These are phyloP conservation scores for Drosophila takahashii DNA, from an alignment of 1,140 invertebrate genomes.

Conservation along the genomic window DNA sequence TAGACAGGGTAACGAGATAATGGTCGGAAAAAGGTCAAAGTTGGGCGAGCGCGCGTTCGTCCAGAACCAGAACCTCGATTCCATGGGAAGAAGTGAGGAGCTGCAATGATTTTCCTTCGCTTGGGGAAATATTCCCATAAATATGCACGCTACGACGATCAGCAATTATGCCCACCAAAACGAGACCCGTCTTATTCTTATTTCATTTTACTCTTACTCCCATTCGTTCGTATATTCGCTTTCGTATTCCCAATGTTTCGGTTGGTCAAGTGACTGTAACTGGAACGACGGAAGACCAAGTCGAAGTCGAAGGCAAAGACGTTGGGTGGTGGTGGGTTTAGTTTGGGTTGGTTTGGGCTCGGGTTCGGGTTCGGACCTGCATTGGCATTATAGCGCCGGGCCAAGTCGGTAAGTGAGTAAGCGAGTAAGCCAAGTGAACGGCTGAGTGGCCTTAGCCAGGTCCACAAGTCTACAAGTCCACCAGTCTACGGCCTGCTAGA, in stretches of 20 bases:
- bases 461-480: slow-evolving; percentile 36
- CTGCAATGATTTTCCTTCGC: slow-evolving; percentile 67
- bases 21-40: slow-evolving; percentile 73
- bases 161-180: slow-evolving; percentile 77
- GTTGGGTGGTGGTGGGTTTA: slow-evolving; percentile 34
- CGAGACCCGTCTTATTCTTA: slow-evolving; percentile 46
- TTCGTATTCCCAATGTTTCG: slow-evolving; percentile 80
- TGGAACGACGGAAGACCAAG: slow-evolving; percentile 68
- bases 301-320: slow-evolving; percentile 32
- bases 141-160: slow-evolving; percentile 79
- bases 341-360: slow-evolving; percentile 26
- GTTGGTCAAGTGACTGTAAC: slow-evolving; percentile 84
- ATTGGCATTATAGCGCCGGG: slow-evolving; percentile 78
- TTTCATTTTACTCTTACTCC: slow-evolving; percentile 17
- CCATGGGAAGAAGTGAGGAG: slow-evolving; percentile 16
- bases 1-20: slow-evolving; percentile 38
- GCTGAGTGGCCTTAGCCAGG: slow-evolving; percentile 67
- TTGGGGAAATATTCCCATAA: slow-evolving; percentile 75
- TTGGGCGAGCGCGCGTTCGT: slow-evolving; percentile 77
- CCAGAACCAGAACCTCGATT: slow-evolving; percentile 61
- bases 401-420: slow-evolving; percentile 45
- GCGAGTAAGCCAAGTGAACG: slow-evolving; percentile 70
- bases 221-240: slow-evolving; percentile 28
- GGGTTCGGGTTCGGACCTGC: slow-evolving; percentile 53
- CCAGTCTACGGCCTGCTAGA: slow-evolving; percentile 64